Evolutionary conservation across 2,888 invertebrate genomes (phyloP).

Genomic region (Ichneumoninae sp.): DNA sequence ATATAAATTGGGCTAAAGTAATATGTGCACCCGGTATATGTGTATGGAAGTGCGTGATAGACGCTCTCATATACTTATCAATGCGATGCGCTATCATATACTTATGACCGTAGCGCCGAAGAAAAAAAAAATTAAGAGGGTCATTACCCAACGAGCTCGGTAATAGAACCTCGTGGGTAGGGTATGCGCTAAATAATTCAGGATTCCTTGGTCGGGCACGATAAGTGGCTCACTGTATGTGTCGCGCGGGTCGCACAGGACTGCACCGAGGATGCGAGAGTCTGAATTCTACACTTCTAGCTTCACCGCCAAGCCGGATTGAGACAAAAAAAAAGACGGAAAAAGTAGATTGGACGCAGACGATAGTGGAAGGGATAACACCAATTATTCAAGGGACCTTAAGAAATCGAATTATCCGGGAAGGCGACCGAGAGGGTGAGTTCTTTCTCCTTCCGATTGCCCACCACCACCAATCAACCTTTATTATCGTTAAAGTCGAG

Average conservation of each 20-base stretch:
- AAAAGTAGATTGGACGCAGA: constrained; percentile 2
- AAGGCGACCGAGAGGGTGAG: constrained; percentile 27
- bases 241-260: constrained; percentile 1
- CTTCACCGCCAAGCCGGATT: constrained; percentile 4
- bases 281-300: constrained; percentile 12
- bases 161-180: constrained; percentile 69
- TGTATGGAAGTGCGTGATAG: not conserved
- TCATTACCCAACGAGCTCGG: constrained; percentile 67
- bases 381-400: constrained; percentile 70
- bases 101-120: constrained; percentile 12
- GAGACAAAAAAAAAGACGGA: not conserved
- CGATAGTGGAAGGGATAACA: constrained; percentile 28
- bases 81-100: constrained; percentile 1
- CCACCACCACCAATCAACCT: constrained; percentile 4
- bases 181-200: constrained; percentile 71
- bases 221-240: constrained; percentile 25
- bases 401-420: constrained; percentile 69
- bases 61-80: constrained; percentile 2
- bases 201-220: constrained; percentile 63
- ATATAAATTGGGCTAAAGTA: not conserved
- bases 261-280: constrained; percentile 8
- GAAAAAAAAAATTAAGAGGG: constrained; percentile 36
- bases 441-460: constrained; percentile 20
- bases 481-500: constrained; percentile 18
- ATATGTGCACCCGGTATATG: not conserved